phyloP scores from a whole-genome alignment of 2,113 vertebrate genomes.

The Sylvietta virens region DNA sequence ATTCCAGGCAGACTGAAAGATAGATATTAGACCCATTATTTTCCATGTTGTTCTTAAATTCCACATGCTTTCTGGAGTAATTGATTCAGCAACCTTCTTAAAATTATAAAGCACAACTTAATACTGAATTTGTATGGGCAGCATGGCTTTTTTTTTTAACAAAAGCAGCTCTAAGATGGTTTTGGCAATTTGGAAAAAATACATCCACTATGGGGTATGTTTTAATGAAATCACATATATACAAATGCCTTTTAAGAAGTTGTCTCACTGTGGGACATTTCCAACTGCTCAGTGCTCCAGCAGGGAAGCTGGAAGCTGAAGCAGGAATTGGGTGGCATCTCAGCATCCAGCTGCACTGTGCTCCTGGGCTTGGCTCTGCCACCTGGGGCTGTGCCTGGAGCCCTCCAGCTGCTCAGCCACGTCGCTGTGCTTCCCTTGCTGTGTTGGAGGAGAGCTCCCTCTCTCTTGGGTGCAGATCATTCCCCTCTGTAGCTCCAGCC shows the following conservation, averaged over 20 bases:
- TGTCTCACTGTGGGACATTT: not conserved
- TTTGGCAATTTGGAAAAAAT: not conserved
- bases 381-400: not conserved
- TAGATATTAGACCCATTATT: not conserved
- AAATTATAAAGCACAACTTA: not conserved
- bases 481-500: not conserved
- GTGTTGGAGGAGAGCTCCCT: fast-evolving
- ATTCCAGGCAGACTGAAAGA: not conserved
- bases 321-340: not conserved
- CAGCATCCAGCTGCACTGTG: not conserved
- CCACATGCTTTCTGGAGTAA: not conserved
- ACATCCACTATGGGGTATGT: not conserved
- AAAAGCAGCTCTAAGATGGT: not conserved
- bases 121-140: not conserved
- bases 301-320: not conserved
- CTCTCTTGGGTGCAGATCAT: not conserved
- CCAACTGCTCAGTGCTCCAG: too few species aligned
- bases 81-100: not conserved
- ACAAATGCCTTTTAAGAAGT: not conserved
- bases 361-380: not conserved
- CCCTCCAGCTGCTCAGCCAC: not conserved
- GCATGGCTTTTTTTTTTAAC: not conserved
- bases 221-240: not conserved
- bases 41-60: conserved; percentile 11
- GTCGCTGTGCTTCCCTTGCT: fast-evolving